Base-by-base conservation (phyloP, 2,113 vertebrate species). In the Osmerus eperlanus region DNA sequence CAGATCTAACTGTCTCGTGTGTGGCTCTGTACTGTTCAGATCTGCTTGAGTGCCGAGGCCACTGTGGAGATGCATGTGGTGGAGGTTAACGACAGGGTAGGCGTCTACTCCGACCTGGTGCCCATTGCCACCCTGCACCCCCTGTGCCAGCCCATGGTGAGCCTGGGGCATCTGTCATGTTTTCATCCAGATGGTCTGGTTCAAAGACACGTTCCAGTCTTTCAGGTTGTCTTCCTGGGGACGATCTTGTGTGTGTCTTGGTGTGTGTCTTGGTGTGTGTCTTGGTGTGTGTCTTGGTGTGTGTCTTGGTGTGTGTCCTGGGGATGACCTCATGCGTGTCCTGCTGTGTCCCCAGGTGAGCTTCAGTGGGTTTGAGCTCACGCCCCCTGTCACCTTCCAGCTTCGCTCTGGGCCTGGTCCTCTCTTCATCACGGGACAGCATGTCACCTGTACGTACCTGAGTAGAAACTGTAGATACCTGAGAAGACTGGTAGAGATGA, bases 91-190 rank as follows among this genome's bases (percentile, higher is more conserved):
- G 64, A 65, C 64, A 65, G 64, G 16, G 18, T 65, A 3, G 64
- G 64, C 6, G 32, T 19, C 6, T 21, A 1, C 41, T 52, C 36
- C 36, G 47, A 51, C 32, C 36, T 41, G 47, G 64, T 65, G 64
- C 64, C 64, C 19, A 65, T 65, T 4, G 64, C 64, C 41, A 65
- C 36, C 3, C 64, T 65, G 19, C 64, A 65, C 12, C 64, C 64
- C 9, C 25, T 13, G 64, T 65, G 64, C 36, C 64, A 65, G 47
- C 64, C 64, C 47, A 65, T 65, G 64, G 64, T 60, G 58, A 60
- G 58, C 19, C 11, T 12, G 2, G 2, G 14, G 16, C 14, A 4
- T 8, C 54, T 5, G n/a, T 15, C n/a, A 56, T 6, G 55, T 19
- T 55, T 15, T 15, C 15, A 55, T 55, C 14, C 3, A 1, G 54